These are phyloP conservation scores for Anhinga rufa DNA, from an alignment of 2,113 vertebrate species.

Conservation along the genomic window DNA sequence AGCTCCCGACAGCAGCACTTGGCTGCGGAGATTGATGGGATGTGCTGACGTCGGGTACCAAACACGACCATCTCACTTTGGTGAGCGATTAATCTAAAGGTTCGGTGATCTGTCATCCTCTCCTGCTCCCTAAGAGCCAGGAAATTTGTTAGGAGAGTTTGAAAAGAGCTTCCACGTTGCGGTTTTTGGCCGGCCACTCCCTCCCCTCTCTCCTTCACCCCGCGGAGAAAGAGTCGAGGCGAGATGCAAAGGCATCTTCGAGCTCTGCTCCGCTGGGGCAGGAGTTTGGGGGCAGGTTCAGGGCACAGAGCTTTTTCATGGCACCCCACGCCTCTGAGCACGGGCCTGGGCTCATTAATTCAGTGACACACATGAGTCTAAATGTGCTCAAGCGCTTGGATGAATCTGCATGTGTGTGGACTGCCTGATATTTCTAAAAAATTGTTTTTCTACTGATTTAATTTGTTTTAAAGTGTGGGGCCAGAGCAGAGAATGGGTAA, in stretches of 20 bases:
- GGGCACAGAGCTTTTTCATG: accelerated
- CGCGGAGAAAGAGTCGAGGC: accelerated
- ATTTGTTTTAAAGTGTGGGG: too few species aligned
- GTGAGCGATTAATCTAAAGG: constrained; percentile 60
- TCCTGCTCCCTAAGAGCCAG: not conserved
- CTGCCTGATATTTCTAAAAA: not conserved
- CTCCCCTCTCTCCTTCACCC: not conserved
- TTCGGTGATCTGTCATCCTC: constrained; percentile 55
- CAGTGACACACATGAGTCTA: accelerated
- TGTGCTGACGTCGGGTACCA: constrained; percentile 54
- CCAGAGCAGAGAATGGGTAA: not conserved
- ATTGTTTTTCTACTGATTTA: not conserved
- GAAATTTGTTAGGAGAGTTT: constrained; percentile 4
- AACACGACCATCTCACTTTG: constrained; percentile 60
- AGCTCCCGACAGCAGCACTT: not conserved
- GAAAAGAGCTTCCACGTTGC: not conserved
- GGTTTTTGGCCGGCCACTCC: accelerated
- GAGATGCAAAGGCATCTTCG: not conserved
- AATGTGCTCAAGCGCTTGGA: too few species aligned
- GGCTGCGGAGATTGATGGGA: constrained; percentile 55
- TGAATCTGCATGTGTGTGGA: not conserved
- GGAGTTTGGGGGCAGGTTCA: not conserved
- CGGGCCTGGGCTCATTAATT: not conserved
- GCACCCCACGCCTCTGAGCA: too few species aligned
- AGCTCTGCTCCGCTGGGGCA: not conserved